Evolutionary conservation across 2,888 invertebrate species (phyloP).

Genomic region (Caenorhabditis japonica): DNA sequence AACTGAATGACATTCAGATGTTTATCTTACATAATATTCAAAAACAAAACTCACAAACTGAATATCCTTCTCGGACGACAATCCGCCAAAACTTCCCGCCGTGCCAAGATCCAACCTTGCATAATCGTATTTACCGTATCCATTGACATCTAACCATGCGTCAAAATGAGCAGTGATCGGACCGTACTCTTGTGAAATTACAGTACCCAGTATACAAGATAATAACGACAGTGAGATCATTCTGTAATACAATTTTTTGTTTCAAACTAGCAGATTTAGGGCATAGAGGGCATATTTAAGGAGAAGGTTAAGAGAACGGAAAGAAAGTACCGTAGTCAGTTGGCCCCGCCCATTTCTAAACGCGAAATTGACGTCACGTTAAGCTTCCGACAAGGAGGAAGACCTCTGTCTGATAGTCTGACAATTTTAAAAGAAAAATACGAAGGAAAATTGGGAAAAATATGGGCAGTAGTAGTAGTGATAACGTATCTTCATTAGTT

Average conservation of each 20-base stretch:
- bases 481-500: conserved; percentile 40
- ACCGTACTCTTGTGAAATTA: conserved; percentile 36
- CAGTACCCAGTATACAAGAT: too few relatives aligned
- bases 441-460: conserved; percentile 6
- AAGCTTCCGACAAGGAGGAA: too few relatives aligned
- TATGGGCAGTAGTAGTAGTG: neutral
- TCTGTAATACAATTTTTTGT: too few relatives aligned
- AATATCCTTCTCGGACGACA: conserved; percentile 15
- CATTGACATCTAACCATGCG: conserved; percentile 45
- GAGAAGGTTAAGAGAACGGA: conserved; percentile 16
- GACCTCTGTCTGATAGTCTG: too few relatives aligned
- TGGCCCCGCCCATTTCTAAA: conserved; percentile 29
- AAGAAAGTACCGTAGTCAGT: conserved; percentile 27
- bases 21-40: too few relatives aligned
- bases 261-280: too few relatives aligned
- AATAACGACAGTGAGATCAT: neutral
- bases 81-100: conserved; percentile 62
- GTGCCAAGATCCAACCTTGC: conserved; percentile 50
- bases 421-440: conserved; percentile 17
- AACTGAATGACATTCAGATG: too few relatives aligned
- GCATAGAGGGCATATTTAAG: neutral
- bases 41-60: conserved; percentile 29
- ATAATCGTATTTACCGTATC: conserved; percentile 53
- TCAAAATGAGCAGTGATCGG: conserved; percentile 47
- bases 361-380: neutral